Evolutionary conservation across 1,140 invertebrate genomes (phyloP).

Genomic region (Drosophila pectinifera): DNA sequence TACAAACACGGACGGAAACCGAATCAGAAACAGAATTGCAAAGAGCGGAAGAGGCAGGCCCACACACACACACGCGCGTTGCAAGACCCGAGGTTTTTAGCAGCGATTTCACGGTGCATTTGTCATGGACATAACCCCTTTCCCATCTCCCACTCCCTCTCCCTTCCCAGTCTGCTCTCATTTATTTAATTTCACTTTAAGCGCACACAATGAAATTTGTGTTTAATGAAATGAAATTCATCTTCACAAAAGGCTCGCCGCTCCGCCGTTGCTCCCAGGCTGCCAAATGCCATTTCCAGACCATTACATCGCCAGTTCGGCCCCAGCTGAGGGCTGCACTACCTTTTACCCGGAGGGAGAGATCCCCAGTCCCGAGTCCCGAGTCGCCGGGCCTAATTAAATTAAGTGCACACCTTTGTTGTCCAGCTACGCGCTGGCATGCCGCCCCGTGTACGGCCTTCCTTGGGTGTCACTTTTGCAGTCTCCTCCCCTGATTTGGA

Average conservation of each 20-base stretch:
- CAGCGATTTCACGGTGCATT: constrained; percentile 71
- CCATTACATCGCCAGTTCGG: constrained; percentile 65
- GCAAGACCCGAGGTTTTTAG: constrained; percentile 45
- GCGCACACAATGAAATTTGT: constrained; percentile 72
- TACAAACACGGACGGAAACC: constrained; percentile 45
- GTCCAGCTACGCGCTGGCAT: constrained; percentile 61
- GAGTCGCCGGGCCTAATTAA: constrained; percentile 64
- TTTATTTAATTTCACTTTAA: constrained; percentile 80
- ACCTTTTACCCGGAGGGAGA: constrained; percentile 9
- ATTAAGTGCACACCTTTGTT: constrained; percentile 80
- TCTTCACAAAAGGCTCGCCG: constrained; percentile 52
- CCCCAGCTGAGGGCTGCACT: constrained; percentile 6
- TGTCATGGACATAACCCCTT: constrained; percentile 52
- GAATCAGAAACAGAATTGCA: constrained; percentile 24
- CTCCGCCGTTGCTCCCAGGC: constrained; percentile 28
- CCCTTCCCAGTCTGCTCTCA: constrained; percentile 16
- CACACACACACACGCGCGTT: constrained; percentile 6
- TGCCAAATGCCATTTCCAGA: constrained; percentile 75
- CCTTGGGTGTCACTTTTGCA: constrained; percentile 9
- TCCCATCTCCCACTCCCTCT: constrained; percentile 3
- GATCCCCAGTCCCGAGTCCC: constrained; percentile 21
- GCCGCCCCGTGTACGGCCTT: constrained; percentile 12
- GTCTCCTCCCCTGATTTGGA: constrained; percentile 32
- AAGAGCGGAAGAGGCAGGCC: constrained; percentile 24
- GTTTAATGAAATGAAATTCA: constrained; percentile 81